A percentile compares a stretch with the other conserved stretches of the same genome.
Evolutionary conservation across 2,797 vertebrate genomes (phyloP).

Genomic region (Semotilus atromaculatus): DNA sequence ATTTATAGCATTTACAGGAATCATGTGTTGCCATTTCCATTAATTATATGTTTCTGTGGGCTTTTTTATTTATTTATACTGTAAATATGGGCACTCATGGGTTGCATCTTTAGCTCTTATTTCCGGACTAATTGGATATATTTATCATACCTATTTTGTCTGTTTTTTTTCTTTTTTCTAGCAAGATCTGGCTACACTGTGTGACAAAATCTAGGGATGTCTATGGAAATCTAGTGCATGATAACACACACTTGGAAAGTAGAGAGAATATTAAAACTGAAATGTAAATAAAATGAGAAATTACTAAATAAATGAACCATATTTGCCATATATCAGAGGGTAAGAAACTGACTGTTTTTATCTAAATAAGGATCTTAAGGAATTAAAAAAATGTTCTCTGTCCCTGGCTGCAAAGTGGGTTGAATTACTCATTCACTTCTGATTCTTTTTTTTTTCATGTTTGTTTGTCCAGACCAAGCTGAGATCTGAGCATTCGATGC

Average conservation of each 20-base stretch:
- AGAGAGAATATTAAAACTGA: neutral
- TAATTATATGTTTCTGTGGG: neutral
- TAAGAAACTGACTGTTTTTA: neutral
- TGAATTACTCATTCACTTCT: too few relatives aligned
- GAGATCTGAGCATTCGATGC: conserved; percentile 46
- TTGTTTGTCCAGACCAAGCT: conserved; percentile 10
- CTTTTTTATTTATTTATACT: neutral
- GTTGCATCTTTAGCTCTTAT: neutral
- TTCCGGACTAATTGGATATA: neutral
- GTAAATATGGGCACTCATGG: neutral
- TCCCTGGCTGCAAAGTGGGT: neutral
- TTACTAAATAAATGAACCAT: neutral
- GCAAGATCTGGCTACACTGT: neutral
- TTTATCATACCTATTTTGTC: neutral
- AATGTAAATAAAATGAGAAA: neutral
- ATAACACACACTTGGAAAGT: neutral
- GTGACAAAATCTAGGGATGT: neutral
- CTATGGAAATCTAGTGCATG: neutral
- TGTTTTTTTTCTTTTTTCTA: neutral
- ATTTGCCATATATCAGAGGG: neutral
- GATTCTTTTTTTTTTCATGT: conserved; percentile 14
- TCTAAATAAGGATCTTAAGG: neutral
- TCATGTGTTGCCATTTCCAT: neutral
- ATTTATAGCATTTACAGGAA: conserved; percentile 6
- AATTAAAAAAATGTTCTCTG: too few relatives aligned